phyloP scores from a whole-genome alignment of 2,888 invertebrate species.

The Phaonia tiefii region DNA sequence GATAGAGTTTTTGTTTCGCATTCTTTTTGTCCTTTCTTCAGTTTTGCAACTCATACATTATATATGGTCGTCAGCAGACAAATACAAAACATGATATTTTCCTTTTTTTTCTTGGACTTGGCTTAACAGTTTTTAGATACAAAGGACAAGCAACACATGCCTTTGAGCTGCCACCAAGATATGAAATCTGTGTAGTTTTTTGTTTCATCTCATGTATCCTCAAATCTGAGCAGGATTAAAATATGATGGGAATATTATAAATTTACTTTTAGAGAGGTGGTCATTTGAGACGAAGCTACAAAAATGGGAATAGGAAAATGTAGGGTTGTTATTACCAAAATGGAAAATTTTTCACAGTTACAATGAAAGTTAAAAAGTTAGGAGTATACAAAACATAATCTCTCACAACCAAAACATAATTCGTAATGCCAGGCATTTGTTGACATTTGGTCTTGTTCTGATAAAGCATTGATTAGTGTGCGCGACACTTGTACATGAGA shows the following conservation, averaged over 20 bases:
- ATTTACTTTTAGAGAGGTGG: constrained; percentile 7
- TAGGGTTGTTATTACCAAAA: too few relatives aligned
- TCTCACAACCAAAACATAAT: too few relatives aligned
- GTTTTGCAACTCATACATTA: constrained; percentile 30
- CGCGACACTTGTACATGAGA: too few relatives aligned
- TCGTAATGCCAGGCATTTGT: too few relatives aligned
- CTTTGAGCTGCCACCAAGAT: not conserved
- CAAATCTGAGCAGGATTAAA: constrained; percentile 8
- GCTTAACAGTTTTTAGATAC: not conserved
- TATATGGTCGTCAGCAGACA: constrained; percentile 31
- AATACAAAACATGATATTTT: constrained; percentile 13
- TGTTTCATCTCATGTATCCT: not conserved
- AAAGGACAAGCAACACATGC: not conserved
- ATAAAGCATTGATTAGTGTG: too few relatives aligned
- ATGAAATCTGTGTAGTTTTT: constrained; percentile 15
- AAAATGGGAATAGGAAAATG: too few relatives aligned
- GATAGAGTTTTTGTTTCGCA: not conserved
- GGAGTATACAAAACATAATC: too few relatives aligned
- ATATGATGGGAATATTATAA: constrained; percentile 26
- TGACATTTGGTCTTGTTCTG: too few relatives aligned
- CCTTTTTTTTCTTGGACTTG: constrained; percentile 2
- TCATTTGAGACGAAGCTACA: constrained; percentile 6
- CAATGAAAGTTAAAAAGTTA: not conserved
- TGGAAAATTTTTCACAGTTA: not conserved
- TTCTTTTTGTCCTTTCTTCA: not conserved